Evolutionary conservation across 2,797 vertebrate species (phyloP).

Genomic region (Emydoidea blandingii): DNA sequence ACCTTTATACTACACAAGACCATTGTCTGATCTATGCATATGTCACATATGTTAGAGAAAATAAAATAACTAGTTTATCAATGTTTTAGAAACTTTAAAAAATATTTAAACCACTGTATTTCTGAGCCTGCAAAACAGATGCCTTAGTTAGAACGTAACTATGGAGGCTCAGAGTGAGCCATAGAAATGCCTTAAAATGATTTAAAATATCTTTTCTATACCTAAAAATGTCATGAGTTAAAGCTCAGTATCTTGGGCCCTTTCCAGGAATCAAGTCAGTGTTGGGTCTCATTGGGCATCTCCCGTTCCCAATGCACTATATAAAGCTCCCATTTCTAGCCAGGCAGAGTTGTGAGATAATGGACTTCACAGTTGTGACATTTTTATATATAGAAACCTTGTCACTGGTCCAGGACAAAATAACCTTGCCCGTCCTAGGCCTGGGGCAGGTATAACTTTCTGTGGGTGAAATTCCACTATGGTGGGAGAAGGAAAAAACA

Average conservation of each 20-base stretch:
- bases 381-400: background rate
- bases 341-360: background rate
- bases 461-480: background rate
- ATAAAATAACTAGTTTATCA: background rate
- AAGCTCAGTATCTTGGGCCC: background rate
- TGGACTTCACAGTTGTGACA: background rate
- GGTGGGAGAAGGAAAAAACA: slow-evolving; percentile 16
- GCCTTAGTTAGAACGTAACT: background rate
- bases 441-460: background rate
- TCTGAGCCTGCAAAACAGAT: background rate
- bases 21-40: background rate
- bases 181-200: background rate
- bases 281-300: background rate
- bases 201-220: background rate
- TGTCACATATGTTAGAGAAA: background rate
- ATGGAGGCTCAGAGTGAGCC: background rate
- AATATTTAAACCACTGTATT: background rate
- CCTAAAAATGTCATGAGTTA: background rate
- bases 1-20: background rate
- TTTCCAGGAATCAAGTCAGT: background rate
- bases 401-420: background rate
- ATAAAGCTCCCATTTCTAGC: background rate
- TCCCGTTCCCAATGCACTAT: background rate
- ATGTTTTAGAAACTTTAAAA: background rate
- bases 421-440: background rate